phyloP scores from a whole-genome alignment of 2,113 vertebrate genomes.

The Crotophaga sulcirostris region DNA sequence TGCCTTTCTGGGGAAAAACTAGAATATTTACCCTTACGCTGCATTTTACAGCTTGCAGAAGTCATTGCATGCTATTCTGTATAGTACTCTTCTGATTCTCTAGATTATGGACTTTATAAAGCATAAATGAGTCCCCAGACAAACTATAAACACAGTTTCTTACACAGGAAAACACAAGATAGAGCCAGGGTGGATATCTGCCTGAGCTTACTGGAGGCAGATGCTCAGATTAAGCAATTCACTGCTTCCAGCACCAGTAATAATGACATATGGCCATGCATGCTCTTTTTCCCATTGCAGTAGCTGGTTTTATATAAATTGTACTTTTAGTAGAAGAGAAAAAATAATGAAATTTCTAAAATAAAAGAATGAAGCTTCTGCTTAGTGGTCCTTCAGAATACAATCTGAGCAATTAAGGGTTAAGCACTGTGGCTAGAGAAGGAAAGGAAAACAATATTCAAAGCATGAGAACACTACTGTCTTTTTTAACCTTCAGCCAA shows the following conservation, averaged over 20 bases:
- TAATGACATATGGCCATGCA: background rate
- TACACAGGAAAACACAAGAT: background rate
- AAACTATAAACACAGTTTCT: background rate
- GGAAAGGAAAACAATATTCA: slow-evolving; percentile 52
- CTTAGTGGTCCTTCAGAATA: background rate
- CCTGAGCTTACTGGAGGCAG: background rate
- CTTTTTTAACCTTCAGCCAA: slow-evolving; percentile 54
- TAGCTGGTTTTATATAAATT: background rate
- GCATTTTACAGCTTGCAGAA: background rate
- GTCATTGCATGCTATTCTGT: background rate
- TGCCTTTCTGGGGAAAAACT: background rate
- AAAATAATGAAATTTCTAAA: background rate
- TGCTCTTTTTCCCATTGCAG: background rate
- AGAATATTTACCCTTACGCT: background rate
- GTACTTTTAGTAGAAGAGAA: background rate
- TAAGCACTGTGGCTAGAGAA: slow-evolving; percentile 29
- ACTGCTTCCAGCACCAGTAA: background rate
- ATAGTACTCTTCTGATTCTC: background rate
- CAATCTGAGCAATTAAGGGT: background rate
- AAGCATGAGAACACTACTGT: slow-evolving; percentile 56
- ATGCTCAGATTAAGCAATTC: background rate
- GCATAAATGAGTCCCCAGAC: background rate
- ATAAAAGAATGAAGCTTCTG: background rate
- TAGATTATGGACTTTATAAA: background rate
- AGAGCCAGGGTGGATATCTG: background rate